phyloP scores from a whole-genome alignment of 2,113 vertebrate species.

The Girardinichthys multiradiatus region DNA sequence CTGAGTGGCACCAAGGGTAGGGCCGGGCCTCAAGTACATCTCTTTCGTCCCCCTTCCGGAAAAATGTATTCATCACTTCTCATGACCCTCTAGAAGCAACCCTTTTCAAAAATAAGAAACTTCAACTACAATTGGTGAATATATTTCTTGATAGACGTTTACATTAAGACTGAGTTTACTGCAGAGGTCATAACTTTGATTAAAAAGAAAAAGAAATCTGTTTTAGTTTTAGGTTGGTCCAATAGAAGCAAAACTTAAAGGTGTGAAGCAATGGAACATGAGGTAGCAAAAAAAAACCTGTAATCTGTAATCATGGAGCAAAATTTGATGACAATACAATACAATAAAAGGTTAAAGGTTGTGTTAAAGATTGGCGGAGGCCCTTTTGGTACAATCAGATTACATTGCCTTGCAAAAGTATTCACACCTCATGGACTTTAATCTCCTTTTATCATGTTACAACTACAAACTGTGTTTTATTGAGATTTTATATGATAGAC shows the following conservation, averaged over 20 bases:
- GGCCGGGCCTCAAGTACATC: constrained; percentile 62
- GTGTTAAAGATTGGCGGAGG: constrained; percentile 47
- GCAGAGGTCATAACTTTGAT: background rate
- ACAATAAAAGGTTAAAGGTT: constrained; percentile 65
- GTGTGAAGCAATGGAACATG: constrained; percentile 54
- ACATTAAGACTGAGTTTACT: too few relatives aligned
- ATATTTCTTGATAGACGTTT: background rate
- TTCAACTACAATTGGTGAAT: background rate
- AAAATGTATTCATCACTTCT: constrained; percentile 38
- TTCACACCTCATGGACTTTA: too few relatives aligned
- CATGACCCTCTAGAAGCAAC: background rate
- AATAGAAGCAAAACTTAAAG: constrained; percentile 12
- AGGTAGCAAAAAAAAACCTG: constrained; percentile 21
- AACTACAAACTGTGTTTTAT: too few relatives aligned
- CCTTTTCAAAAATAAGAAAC: background rate
- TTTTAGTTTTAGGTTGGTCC: background rate
- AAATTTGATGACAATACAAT: constrained; percentile 44
- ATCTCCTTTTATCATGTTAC: too few relatives aligned
- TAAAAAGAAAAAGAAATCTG: background rate
- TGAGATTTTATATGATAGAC: background rate
- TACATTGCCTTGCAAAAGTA: background rate
- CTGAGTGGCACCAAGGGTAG: constrained; percentile 63
- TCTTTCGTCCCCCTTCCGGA: constrained; percentile 47
- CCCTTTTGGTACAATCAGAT: constrained; percentile 5
- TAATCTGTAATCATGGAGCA: constrained; percentile 31